A percentile compares a stretch with the other conserved stretches of the same genome.
These are phyloP conservation scores for Physocephala rufipes DNA, from an alignment of 2,888 invertebrate genomes.

Conservation along the genomic window DNA sequence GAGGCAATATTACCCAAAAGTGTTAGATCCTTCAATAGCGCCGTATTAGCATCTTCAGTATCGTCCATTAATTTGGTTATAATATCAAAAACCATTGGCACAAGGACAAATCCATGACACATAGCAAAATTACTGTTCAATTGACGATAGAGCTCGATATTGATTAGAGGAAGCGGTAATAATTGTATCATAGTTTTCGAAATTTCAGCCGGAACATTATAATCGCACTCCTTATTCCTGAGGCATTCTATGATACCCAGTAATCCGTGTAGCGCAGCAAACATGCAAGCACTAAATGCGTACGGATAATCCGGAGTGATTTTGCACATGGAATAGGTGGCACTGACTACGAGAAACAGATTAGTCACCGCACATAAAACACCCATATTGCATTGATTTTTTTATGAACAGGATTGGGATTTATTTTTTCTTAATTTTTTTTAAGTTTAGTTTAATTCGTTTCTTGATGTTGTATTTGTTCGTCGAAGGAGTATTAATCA, in stretches of 20 bases:
- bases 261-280: slow-evolving; percentile 54
- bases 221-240: slow-evolving; percentile 3
- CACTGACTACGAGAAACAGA: slow-evolving; percentile 51
- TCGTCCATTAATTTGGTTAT: slow-evolving; percentile 44
- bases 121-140: slow-evolving; percentile 51
- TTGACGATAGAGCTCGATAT: slow-evolving; percentile 53
- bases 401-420: background rate
- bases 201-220: slow-evolving; percentile 38
- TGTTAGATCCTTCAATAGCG: slow-evolving; percentile 49
- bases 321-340: slow-evolving; percentile 53
- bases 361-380: slow-evolving; percentile 34
- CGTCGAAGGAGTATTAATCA: background rate
- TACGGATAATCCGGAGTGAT: slow-evolving; percentile 52
- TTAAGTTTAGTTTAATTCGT: no score
- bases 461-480: background rate
- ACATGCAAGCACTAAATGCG: slow-evolving; percentile 51
- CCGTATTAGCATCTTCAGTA: slow-evolving; percentile 48
- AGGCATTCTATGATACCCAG: slow-evolving; percentile 50
- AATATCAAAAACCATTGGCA: slow-evolving; percentile 54
- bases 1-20: slow-evolving; percentile 54
- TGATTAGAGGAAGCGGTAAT: slow-evolving; percentile 52
- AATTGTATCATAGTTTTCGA: slow-evolving; percentile 52
- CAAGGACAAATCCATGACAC: slow-evolving; percentile 53
- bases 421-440: no score
- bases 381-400: slow-evolving; percentile 17